Conservation (phyloP, 1,140 invertebrate species). For the Hormaphis cornu region DNA sequence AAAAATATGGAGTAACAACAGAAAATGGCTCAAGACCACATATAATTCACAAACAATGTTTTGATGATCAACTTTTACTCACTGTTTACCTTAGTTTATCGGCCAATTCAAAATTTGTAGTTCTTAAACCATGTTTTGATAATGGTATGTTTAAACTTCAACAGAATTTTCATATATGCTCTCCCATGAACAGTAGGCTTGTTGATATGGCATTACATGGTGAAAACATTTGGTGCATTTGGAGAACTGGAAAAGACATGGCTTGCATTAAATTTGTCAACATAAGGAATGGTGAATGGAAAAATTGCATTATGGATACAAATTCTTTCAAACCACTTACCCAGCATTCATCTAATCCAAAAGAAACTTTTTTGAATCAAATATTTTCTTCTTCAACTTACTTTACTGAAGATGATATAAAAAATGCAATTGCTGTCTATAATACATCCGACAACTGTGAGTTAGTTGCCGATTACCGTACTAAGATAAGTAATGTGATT, state of each 20-base stretch:
- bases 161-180: slow-evolving; percentile 8
- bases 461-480: slow-evolving; percentile 7
- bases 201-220: slow-evolving; percentile 24
- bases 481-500: slow-evolving; percentile 20
- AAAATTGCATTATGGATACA: slow-evolving; percentile 10
- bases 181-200: neutral
- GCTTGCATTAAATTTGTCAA: slow-evolving; percentile 7
- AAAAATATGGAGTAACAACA: neutral
- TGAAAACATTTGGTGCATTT: slow-evolving; percentile 25
- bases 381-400: slow-evolving; percentile 21
- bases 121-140: slow-evolving; percentile 1
- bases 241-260: slow-evolving; percentile 24
- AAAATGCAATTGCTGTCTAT: slow-evolving; percentile 29
- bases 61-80: slow-evolving; percentile 13
- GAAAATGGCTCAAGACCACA: slow-evolving; percentile 28
- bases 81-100: slow-evolving; percentile 22
- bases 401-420: slow-evolving; percentile 24
- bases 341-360: neutral
- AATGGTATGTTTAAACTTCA: slow-evolving; percentile 27
- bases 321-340: slow-evolving; percentile 9
- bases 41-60: slow-evolving; percentile 22
- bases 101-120: slow-evolving; percentile 17
- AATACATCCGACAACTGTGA: slow-evolving; percentile 17
- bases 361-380: slow-evolving; percentile 15
- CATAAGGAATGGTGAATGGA: slow-evolving; percentile 7